Conservation (phyloP, 2,113 vertebrate species). For the Anarrhichthys ocellatus region DNA sequence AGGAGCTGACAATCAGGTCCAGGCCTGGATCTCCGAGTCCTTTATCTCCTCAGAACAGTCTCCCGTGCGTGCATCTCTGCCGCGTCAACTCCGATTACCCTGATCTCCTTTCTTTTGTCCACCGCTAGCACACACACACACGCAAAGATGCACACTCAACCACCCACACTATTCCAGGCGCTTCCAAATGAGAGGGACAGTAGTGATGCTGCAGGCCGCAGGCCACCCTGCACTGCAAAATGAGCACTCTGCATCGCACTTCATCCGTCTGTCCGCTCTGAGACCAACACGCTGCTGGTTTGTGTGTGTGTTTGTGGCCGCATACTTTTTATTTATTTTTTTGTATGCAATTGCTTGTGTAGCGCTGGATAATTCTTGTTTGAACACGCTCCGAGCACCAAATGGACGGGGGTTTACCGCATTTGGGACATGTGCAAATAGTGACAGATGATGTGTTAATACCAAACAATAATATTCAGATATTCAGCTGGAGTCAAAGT, state of each 20-base stretch:
- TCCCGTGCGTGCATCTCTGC: slow-evolving; percentile 36
- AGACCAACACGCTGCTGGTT: slow-evolving; percentile 7
- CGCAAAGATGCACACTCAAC: slow-evolving; percentile 26
- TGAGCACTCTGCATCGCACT: slow-evolving; percentile 50
- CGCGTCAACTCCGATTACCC: slow-evolving; percentile 67
- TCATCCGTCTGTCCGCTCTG: slow-evolving; percentile 47
- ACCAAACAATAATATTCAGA: not conserved
- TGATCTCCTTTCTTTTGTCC: slow-evolving; percentile 73
- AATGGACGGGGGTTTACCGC: slow-evolving; percentile 8
- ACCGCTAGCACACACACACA: slow-evolving; percentile 24
- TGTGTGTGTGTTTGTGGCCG: slow-evolving; percentile 7
- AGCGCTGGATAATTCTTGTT: not conserved
- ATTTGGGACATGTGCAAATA: not conserved
- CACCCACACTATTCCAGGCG: slow-evolving; percentile 60
- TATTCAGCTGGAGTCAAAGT: not conserved
- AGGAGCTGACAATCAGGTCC: slow-evolving; percentile 64
- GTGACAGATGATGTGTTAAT: slow-evolving; percentile 2
- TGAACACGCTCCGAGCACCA: not conserved
- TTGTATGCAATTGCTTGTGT: not conserved
- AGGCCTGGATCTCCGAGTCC: slow-evolving; percentile 52
- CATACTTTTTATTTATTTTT: not conserved
- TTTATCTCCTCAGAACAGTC: slow-evolving; percentile 39
- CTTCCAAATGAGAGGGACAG: slow-evolving; percentile 68
- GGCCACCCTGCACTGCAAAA: slow-evolving; percentile 67
- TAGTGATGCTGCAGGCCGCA: slow-evolving; percentile 64